A percentile compares a stretch with the other conserved stretches of the same genome.
Conservation (phyloP, 2,888 invertebrate species). For the Cephus nigrinus region DNA sequence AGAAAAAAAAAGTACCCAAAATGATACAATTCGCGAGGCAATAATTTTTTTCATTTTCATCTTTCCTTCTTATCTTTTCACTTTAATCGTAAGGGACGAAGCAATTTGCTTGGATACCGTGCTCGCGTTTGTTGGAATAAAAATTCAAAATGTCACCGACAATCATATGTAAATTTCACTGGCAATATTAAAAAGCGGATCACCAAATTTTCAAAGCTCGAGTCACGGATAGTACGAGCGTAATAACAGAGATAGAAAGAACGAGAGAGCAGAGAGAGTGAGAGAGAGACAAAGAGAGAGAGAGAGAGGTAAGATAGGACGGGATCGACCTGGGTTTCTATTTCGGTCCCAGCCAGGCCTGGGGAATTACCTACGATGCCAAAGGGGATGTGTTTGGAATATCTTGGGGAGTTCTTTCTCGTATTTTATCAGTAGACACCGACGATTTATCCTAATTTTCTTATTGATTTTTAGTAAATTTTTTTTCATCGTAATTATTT, state of each 20-base stretch:
- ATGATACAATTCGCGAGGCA: background rate
- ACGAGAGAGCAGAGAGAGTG: background rate
- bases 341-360: background rate
- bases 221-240: background rate
- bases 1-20: background rate
- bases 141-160: background rate
- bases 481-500: background rate
- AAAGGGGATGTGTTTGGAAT: background rate
- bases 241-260: background rate
- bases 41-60: background rate
- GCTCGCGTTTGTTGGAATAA: background rate
- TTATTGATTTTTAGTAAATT: background rate
- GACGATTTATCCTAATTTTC: background rate
- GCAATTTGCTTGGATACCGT: background rate
- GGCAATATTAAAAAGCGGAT: background rate
- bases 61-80: background rate
- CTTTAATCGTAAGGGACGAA: background rate
- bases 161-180: background rate
- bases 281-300: too few species aligned
- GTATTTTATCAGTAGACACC: background rate
- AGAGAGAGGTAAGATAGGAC: background rate
- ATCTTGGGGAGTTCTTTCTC: background rate
- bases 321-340: background rate
- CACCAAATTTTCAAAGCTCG: background rate
- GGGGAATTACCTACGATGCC: background rate